Evolutionary conservation across 2,888 invertebrate species (phyloP), one percentile per base, ranked within the genome.

Genomic region (Steromphala cineraria): DNA sequence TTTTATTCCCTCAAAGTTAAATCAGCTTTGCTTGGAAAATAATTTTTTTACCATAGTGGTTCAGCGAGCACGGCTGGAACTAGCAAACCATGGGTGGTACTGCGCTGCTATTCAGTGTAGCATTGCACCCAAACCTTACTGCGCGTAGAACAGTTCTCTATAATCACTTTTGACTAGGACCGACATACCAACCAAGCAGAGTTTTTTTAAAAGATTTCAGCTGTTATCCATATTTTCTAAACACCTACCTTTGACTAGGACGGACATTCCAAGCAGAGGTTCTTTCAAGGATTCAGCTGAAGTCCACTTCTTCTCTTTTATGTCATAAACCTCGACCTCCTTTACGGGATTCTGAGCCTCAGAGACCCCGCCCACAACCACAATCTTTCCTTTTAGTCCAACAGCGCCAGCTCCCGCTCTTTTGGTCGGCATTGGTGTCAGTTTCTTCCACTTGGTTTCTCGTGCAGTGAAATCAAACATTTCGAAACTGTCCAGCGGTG

Each of bases 281-380:
- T 90, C 87, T 31, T 83, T 87, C 21, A 93, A 81, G 7, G 87
- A 82, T 19, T 90, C 89, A 74, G 89, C 80, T 53, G 80, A 55
- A 0, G 82, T 87, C 93, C 93, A 92, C 53, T 85, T 88, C 67
- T 91, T 91, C 19, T 86, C 84, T 7, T 88, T 85, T 2, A 89
- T 88, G 78, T 90, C 89, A 82, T 89, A 93, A 17, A 91, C 80
- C 80, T 93, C 93, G 0, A 93, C 91, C 31, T 88, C 89, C 84
- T 90, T 87, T 13, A 92, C 83, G 2, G 92, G 92, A 21, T 88
- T 84, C 85, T 93, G 93, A 2, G 83, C 86, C 75, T 85, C 87
- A 0, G 91, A 88, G 4, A 93, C 92, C 5, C 93, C 93, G 5
- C 91, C 92, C 4, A 93, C 80, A 5, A 89, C 92, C 5, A 92